Conservation (phyloP, 2,797 vertebrate genomes). For the Holocentrus rufus region DNA sequence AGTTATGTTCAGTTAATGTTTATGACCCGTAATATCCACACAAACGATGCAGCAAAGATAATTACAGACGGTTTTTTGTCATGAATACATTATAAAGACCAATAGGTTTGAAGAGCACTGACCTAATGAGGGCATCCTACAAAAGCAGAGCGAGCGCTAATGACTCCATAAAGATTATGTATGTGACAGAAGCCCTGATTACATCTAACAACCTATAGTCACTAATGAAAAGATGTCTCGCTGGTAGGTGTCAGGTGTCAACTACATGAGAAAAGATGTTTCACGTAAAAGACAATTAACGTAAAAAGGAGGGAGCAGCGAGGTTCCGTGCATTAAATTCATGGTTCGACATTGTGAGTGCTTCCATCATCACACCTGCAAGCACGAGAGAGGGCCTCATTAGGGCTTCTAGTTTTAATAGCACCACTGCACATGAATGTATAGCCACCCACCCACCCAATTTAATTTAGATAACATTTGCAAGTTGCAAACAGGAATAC, state of each 20-base stretch:
- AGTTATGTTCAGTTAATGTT: not conserved
- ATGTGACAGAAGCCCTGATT: slow-evolving; percentile 16
- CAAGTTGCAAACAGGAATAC: no score
- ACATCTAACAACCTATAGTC: not conserved
- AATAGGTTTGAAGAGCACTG: not conserved
- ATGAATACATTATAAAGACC: not conserved
- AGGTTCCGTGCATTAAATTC: not conserved
- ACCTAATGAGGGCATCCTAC: not conserved
- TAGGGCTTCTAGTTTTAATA: not conserved
- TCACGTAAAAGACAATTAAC: not conserved
- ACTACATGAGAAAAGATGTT: not conserved
- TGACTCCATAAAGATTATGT: slow-evolving; percentile 17
- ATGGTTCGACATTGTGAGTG: not conserved
- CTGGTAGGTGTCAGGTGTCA: slow-evolving; percentile 6
- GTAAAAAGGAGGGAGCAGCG: not conserved
- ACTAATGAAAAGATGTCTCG: slow-evolving; percentile 37
- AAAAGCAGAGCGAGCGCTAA: not conserved
- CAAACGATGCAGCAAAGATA: not conserved
- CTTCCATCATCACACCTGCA: not conserved
- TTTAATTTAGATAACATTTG: no score
- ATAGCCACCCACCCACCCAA: no score
- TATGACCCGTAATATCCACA: not conserved
- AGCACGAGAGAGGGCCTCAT: slow-evolving; percentile 1
- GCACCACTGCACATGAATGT: not conserved
- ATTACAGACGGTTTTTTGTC: not conserved